These are phyloP conservation scores for Drosophila lini DNA, from an alignment of 1,140 invertebrate genomes.

Conservation along the genomic window DNA sequence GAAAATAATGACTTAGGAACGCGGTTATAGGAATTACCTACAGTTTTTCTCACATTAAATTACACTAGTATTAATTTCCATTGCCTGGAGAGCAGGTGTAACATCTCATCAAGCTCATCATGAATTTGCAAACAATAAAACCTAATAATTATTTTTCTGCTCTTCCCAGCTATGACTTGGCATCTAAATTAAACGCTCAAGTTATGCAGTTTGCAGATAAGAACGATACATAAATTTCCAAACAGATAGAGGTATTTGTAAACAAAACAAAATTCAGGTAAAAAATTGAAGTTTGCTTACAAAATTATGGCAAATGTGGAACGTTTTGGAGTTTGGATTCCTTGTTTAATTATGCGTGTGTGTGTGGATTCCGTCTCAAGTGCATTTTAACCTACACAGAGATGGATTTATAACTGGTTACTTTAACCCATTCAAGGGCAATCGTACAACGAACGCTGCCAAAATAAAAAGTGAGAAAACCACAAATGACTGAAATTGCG, in stretches of 20 bases:
- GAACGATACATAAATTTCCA: slow-evolving; percentile 21
- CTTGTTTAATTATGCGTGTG: background rate
- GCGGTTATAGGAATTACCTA: background rate
- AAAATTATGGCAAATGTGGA: background rate
- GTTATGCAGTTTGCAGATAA: slow-evolving; percentile 35
- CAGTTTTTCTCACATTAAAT: background rate
- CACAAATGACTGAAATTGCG: slow-evolving; percentile 31
- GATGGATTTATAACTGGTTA: slow-evolving; percentile 58
- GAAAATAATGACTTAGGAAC: slow-evolving; percentile 22
- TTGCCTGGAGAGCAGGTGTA: background rate
- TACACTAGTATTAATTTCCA: background rate
- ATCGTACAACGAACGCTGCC: slow-evolving; percentile 26
- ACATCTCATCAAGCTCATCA: background rate
- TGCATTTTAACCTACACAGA: slow-evolving; percentile 29
- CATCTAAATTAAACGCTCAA: slow-evolving; percentile 23
- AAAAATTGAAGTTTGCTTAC: background rate
- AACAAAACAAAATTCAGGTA: slow-evolving; percentile 10
- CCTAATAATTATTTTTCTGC: slow-evolving; percentile 16
- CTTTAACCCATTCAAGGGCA: slow-evolving; percentile 56
- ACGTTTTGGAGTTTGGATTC: background rate
- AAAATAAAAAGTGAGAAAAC: slow-evolving; percentile 18
- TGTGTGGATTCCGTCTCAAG: slow-evolving; percentile 2
- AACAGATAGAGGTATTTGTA: slow-evolving; percentile 27
- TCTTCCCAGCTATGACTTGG: slow-evolving; percentile 6
- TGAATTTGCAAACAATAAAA: slow-evolving; percentile 43